Conservation (phyloP, 2,113 vertebrate genomes). For the Phyllostomus discolor region DNA sequence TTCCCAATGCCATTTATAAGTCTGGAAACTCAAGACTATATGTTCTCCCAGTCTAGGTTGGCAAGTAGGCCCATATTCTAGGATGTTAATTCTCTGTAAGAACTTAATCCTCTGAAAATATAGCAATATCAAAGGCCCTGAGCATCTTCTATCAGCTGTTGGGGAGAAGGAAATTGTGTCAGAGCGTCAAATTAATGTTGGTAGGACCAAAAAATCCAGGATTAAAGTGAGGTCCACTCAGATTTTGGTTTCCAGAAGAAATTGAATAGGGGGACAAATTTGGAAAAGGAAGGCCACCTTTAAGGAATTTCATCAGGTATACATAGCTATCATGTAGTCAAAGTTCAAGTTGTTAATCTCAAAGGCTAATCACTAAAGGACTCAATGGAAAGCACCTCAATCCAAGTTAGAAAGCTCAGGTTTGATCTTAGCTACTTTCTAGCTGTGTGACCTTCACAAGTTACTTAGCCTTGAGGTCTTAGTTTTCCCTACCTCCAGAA, state of each 20-base stretch:
- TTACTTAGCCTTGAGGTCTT: not conserved
- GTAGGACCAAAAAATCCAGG: not conserved
- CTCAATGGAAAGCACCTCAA: not conserved
- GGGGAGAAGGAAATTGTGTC: not conserved
- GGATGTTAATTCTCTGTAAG: not conserved
- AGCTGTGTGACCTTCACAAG: not conserved
- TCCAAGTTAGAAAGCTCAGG: not conserved
- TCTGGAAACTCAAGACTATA: slow-evolving; percentile 16
- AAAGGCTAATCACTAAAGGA: not conserved
- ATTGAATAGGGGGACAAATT: not conserved
- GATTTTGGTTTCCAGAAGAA: slow-evolving; percentile 20
- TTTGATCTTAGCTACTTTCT: not conserved
- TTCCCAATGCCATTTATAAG: not conserved
- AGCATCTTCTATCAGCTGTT: not conserved
- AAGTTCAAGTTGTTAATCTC: not conserved
- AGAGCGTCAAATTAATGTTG: not conserved
- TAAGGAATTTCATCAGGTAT: not conserved
- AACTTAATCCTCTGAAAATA: not conserved
- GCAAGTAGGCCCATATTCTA: not conserved
- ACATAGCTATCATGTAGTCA: not conserved
- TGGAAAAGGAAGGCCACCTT: not conserved
- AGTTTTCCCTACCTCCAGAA: not conserved
- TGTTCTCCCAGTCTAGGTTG: not conserved
- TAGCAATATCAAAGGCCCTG: not conserved
- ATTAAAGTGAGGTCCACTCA: not conserved